These are phyloP conservation scores for Drosophila dives DNA, from an alignment of 2,888 invertebrate species.

Conservation along the genomic window DNA sequence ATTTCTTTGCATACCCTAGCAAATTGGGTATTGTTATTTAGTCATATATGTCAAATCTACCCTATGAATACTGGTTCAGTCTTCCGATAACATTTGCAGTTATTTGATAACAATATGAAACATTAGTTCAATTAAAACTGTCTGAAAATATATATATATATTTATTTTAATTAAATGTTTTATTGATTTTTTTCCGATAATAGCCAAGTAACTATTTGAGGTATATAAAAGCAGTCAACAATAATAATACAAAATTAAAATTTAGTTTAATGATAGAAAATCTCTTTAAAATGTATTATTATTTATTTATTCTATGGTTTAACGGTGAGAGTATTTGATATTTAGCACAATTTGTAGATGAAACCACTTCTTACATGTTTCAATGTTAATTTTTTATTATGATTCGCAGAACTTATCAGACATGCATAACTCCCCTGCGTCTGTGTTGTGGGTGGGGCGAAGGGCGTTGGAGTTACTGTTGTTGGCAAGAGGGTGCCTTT, in stretches of 20 bases:
- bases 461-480: not conserved
- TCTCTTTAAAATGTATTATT: not conserved
- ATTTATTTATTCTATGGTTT: not conserved
- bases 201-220: not conserved
- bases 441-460: not conserved
- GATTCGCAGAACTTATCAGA: constrained; percentile 65
- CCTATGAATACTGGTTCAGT: not conserved
- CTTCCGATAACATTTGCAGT: not conserved
- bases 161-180: not conserved
- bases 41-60: not conserved
- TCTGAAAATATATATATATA: not conserved
- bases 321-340: not conserved
- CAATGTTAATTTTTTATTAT: constrained; percentile 3
- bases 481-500: not conserved
- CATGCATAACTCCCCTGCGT: constrained; percentile 65
- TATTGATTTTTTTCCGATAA: not conserved
- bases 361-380: not conserved
- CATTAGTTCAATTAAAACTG: not conserved
- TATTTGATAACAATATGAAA: not conserved
- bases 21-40: not conserved
- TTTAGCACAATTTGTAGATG: not conserved
- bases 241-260: not conserved
- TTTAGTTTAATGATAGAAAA: not conserved
- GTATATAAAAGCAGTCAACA: not conserved
- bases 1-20: constrained; percentile 17